Percentiles rank a stretch among this genome's conserved stretches.
These are phyloP conservation scores for Fistularia commersonii DNA, from an alignment of 2,797 vertebrate genomes.

Conservation along the genomic window DNA sequence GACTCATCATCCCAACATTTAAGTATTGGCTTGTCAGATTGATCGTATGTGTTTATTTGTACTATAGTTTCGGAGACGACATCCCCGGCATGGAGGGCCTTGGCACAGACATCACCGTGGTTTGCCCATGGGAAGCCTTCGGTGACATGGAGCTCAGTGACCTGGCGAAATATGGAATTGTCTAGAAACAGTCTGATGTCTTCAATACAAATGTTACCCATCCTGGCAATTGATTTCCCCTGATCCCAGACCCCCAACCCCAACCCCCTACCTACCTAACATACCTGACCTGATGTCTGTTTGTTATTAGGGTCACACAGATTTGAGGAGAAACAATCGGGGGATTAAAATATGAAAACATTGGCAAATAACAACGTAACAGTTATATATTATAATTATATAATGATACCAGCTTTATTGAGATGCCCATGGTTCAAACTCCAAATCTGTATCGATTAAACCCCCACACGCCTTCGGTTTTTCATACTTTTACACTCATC, in stretches of 20 bases:
- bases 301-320: constrained; percentile 1
- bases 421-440: neutral
- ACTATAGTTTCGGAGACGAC: constrained; percentile 89
- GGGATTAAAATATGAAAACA: neutral
- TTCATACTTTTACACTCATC: constrained; percentile 8
- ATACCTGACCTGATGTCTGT: constrained; percentile 6
- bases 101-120: constrained; percentile 84
- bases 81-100: constrained; percentile 98
- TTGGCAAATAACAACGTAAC: neutral
- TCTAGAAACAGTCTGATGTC: constrained; percentile 46
- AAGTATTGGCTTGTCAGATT: too few relatives aligned
- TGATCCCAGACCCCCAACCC: neutral
- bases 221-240: constrained; percentile 13
- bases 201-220: neutral
- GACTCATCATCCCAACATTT: neutral
- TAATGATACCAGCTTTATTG: neutral
- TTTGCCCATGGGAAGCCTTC: constrained; percentile 86
- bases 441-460: neutral
- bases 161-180: constrained; percentile 72
- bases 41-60: neutral
- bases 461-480: neutral
- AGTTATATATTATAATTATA: constrained; percentile 1
- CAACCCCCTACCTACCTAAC: neutral
- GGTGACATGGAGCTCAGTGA: constrained; percentile 77
- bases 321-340: constrained; percentile 2